phyloP scores from a whole-genome alignment of 23 tunicate species.

The Ascidia mentula region DNA sequence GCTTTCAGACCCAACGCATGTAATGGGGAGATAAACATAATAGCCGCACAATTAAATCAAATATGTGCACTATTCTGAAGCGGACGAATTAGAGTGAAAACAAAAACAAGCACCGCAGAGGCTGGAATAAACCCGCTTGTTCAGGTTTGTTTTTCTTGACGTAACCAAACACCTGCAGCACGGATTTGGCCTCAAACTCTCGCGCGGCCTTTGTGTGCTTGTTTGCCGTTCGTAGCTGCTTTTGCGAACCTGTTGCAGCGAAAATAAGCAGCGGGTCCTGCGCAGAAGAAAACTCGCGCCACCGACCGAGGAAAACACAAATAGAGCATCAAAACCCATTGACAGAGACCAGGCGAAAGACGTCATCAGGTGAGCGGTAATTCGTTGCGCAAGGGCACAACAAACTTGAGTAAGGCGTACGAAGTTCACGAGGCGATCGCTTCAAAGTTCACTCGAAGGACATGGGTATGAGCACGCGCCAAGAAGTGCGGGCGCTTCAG shows the following conservation, averaged over 20 bases:
- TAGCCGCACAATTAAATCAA: too few species aligned
- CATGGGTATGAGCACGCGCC: too few species aligned
- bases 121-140: background rate
- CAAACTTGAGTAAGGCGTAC: background rate
- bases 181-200: conserved; percentile 2
- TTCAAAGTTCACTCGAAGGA: background rate
- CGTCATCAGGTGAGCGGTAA: background rate
- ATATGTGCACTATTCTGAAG: too few species aligned
- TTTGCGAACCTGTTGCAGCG: background rate
- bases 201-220: background rate
- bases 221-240: background rate
- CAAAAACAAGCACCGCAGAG: background rate
- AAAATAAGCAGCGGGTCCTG: background rate
- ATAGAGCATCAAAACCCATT: too few species aligned
- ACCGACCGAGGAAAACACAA: background rate
- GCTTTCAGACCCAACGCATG: too few species aligned
- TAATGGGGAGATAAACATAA: too few species aligned
- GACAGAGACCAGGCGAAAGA: too few species aligned
- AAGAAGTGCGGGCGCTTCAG: too few species aligned
- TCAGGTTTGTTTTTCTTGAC: background rate
- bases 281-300: background rate
- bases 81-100: background rate
- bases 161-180: background rate
- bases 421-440: background rate
- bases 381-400: background rate